Conservation (phyloP, 2,888 invertebrate species). For the Pammene fasciana region DNA sequence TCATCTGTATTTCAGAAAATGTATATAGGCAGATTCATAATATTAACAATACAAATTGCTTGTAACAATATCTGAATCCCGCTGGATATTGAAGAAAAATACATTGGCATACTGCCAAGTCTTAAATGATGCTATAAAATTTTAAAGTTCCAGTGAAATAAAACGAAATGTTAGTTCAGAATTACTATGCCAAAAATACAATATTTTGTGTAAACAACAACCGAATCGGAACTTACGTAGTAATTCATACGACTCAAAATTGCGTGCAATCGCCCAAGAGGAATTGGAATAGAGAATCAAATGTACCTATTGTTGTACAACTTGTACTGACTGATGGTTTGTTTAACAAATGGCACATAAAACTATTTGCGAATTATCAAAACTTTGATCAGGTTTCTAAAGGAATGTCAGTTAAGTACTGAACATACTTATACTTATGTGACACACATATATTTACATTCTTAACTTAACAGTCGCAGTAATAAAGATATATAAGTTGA, state of each 20-base stretch:
- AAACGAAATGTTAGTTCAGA: slow-evolving; percentile 61
- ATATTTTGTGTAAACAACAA: slow-evolving; percentile 63
- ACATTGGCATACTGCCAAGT: slow-evolving; percentile 70
- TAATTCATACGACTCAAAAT: slow-evolving; percentile 41
- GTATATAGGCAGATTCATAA: neutral
- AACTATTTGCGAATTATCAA: neutral
- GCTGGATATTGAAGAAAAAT: slow-evolving; percentile 65
- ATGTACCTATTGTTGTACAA: slow-evolving; percentile 1
- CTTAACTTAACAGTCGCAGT: no score
- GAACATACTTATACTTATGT: no score
- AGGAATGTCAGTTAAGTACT: no score
- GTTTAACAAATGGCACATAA: slow-evolving; percentile 1
- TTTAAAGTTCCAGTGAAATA: slow-evolving; percentile 69
- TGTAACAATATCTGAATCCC: slow-evolving; percentile 56
- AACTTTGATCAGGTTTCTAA: no score
- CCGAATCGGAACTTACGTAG: slow-evolving; percentile 49
- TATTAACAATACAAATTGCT: neutral
- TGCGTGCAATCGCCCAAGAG: neutral
- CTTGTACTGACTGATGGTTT: neutral
- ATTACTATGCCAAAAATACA: slow-evolving; percentile 68
- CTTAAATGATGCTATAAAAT: slow-evolving; percentile 76
- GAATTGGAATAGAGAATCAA: neutral
- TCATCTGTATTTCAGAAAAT: no score
- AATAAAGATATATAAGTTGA: no score
- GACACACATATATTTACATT: no score